Evolutionary conservation across 2,113 vertebrate species (phyloP), one percentile per base, ranked within the genome.

Genomic region (Parus major): DNA sequence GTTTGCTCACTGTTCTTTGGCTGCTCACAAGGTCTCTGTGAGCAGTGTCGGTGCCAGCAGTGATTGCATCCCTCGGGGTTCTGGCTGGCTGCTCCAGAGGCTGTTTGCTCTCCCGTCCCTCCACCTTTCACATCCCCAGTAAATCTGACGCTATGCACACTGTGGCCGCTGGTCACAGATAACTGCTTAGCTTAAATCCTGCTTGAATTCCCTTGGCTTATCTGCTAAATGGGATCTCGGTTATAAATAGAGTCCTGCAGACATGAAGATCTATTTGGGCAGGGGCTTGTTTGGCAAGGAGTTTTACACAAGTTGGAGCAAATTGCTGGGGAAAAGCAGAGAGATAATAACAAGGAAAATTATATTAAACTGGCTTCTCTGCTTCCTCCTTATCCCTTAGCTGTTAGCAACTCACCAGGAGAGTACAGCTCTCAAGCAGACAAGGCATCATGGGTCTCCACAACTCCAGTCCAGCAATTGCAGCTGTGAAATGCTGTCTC

Each of bases 141-240:
- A 90, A 96, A 95, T 92, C 86, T 82, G 84, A 75, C 1, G 4
- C 64, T 85, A 36, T 77, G 65, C 88, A 64, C 65, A 25, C 55
- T 49, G 69, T 87, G 71, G 88, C 94, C 72, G 20, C 92, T 9
- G 66, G 93, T 84, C 92, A 96, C 93, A 96, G 95, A 97, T 95
- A 97, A 91, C 91, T 88, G 92, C 95, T 95, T 83, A 96, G 96
- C 94, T 93, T 96, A 97, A 96, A 95, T 92, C 94, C 96, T 91
- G 75, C 90, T 86, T 64, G 68, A 95, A 77, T 96, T 95, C 91
- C 61, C 63, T 75, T 18, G 42, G 76, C 93, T 97, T 97, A 96
- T 97, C 96, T 97, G 68, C 88, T 92, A 94, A 97, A 97, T 91
- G 93, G 92, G 83, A 97, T 96, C 96, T 95, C 0, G 0, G 72